Base-by-base conservation (phyloP, 1,140 invertebrate species). In the Meloidogyne floridensis region DNA sequence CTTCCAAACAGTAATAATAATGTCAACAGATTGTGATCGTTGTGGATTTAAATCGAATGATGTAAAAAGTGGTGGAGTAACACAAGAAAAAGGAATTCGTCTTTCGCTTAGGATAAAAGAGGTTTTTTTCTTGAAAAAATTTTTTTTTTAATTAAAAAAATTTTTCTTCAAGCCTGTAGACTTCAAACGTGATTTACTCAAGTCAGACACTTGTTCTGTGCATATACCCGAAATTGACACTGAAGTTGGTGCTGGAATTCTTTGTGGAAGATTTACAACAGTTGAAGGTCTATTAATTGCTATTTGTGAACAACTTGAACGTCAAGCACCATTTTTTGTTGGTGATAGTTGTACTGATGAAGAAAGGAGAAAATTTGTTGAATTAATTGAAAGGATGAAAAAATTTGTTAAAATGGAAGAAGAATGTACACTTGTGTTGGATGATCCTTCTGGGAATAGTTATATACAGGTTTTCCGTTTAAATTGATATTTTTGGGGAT, bases 381-480 rank as follows among this genome's bases (percentile, higher is more conserved):
- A 81, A 47, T 83, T 90, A 42, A 53, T 90, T 1, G 83, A 79
- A 20, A 77, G 69, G 56, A 84, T 90, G 43, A 83, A 85, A 7
- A 85, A 88, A 59, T 80, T 86, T 51, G 80, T 95, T 18, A 91
- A 93, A 18, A 92, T 93, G 0, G 91, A 93, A 84, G 90, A 90
- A n/a, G 75, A 92, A 5, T 91, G 94, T 65, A 96, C 94, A 0
- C 85, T 99, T 3, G 90, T 98, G 18, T 90, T 99, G 71, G 95
- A 98, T 91, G 97, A 99, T 92, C 95, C 96, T 13, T 95, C 96
- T 59, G 97, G 97, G 13, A 98, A 98, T 91, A 97, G 95, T 87
- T 98, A 97, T 90, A 91, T 98, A 69, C 71, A 75, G 73, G 95
- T 93, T 86, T 80, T 80, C 32, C 32, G 32, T 32, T 32, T 32